A percentile compares a stretch with the other conserved stretches of the same genome.
Conservation (phyloP, 2,888 invertebrate species). For the Drepanosiphum platanoidis region DNA sequence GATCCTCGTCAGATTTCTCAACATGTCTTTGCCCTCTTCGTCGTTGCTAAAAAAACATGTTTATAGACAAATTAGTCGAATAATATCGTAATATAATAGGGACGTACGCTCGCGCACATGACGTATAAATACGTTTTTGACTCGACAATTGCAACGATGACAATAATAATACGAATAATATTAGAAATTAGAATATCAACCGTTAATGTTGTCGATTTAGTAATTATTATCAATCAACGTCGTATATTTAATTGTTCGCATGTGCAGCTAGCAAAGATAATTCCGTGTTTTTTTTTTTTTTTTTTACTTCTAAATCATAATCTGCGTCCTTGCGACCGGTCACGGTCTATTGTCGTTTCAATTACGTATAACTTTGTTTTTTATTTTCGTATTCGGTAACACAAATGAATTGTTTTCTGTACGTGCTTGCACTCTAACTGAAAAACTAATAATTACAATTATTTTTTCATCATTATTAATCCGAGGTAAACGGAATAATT, state of each 20-base stretch:
- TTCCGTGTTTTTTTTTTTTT: conserved; percentile 30
- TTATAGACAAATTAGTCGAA: too few relatives aligned
- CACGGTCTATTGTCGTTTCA: conserved; percentile 8
- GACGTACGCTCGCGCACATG: too few relatives aligned
- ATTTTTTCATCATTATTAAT: not conserved
- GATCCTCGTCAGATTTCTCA: conserved; percentile 63
- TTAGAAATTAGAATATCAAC: too few relatives aligned
- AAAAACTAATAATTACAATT: not conserved
- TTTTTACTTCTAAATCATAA: too few relatives aligned
- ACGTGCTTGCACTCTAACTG: not conserved
- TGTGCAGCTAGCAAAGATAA: not conserved
- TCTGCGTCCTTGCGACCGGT: conserved; percentile 21
- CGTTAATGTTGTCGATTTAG: not conserved
- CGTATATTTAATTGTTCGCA: too few relatives aligned
- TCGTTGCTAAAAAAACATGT: conserved; percentile 63
- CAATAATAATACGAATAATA: not conserved
- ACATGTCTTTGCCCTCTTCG: conserved; percentile 61
- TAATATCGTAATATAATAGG: too few relatives aligned
- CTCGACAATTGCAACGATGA: not conserved
- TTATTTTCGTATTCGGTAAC: too few relatives aligned
- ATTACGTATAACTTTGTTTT: not conserved
- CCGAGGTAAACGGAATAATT: not conserved
- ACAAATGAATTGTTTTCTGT: too few relatives aligned
- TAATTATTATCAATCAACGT: not conserved
- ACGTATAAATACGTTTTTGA: not conserved